These are phyloP conservation scores for Camponotus vicinus DNA, from an alignment of 1,140 invertebrate species.

Conservation along the genomic window DNA sequence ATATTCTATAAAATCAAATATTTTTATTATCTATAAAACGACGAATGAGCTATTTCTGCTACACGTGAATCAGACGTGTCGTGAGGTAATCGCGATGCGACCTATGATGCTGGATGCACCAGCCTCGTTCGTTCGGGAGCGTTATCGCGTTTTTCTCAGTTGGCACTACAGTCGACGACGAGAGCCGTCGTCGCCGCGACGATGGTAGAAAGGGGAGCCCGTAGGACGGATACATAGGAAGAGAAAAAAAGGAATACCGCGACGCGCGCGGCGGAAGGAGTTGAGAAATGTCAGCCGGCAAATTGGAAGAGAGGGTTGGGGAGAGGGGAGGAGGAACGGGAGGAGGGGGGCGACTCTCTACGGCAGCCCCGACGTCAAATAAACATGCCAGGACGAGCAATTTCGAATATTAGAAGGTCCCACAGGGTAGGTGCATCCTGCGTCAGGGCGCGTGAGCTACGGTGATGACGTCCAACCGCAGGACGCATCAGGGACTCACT, in stretches of 20 bases:
- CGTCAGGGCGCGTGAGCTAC: conserved; percentile 82
- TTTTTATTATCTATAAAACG: not conserved
- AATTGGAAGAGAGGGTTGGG: conserved; percentile 76
- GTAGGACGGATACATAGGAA: conserved; percentile 25
- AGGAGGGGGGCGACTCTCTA: conserved; percentile 65
- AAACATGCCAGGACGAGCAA: conserved; percentile 83
- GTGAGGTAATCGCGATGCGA: not conserved
- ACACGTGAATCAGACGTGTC: not conserved
- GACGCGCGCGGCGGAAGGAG: conserved; percentile 65
- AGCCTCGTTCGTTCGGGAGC: conserved; percentile 5
- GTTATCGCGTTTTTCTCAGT: conserved; percentile 63
- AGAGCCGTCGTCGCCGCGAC: conserved; percentile 54
- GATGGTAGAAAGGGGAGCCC: not conserved
- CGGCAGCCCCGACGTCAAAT: conserved; percentile 82
- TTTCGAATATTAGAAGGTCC: conserved; percentile 83
- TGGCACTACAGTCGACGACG: conserved; percentile 47
- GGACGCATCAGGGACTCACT: conserved; percentile 76
- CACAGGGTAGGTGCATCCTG: conserved; percentile 78
- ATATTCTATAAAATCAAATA: conserved; percentile 12
- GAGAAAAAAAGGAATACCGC: conserved; percentile 51
- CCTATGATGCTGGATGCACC: conserved; percentile 18
- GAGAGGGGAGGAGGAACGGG: conserved; percentile 13
- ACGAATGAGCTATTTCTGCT: conserved; percentile 12
- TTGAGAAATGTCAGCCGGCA: conserved; percentile 82
- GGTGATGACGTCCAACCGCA: conserved; percentile 84